Percentiles rank a stretch among this genome's conserved stretches.
phyloP scores from a whole-genome alignment of 2,888 invertebrate genomes.

The Melanotus villosus region DNA sequence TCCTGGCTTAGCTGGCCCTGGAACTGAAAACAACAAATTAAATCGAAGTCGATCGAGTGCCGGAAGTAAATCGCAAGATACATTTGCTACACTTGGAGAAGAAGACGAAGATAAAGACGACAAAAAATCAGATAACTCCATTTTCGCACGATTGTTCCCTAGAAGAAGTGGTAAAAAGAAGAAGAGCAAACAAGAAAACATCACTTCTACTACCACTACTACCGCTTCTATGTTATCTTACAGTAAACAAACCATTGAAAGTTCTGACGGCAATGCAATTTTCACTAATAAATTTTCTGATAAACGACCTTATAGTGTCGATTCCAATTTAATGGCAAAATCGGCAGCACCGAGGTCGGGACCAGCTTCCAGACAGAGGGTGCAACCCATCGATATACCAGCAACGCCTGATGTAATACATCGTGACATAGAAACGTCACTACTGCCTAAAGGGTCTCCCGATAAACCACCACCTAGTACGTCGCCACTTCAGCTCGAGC shows the following conservation, averaged over 20 bases:
- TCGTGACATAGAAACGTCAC: conserved; percentile 48
- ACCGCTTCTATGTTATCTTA: conserved; percentile 11
- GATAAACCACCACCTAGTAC: conserved; percentile 53
- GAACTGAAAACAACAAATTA: conserved; percentile 69
- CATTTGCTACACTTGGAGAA: conserved; percentile 59
- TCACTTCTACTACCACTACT: conserved; percentile 52
- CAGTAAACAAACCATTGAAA: conserved; percentile 10
- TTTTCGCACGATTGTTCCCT: conserved; percentile 78
- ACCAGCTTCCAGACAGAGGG: conserved; percentile 71
- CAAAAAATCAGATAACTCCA: conserved; percentile 73
- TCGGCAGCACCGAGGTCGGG: conserved; percentile 64
- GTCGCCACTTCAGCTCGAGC: conserved; percentile 61
- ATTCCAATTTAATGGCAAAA: conserved; percentile 2
- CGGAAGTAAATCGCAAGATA: conserved; percentile 64
- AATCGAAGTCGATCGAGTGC: conserved; percentile 69
- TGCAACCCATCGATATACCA: conserved; percentile 72
- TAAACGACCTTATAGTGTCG: conserved; percentile 4
- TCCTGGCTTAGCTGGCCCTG: conserved; percentile 73
- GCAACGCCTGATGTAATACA: conserved; percentile 62
- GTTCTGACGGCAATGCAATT: background rate
- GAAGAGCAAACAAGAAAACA: conserved; percentile 70
- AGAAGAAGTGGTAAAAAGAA: conserved; percentile 82
- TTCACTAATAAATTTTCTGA: background rate
- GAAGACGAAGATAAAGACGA: conserved; percentile 64
- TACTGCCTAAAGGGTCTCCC: conserved; percentile 48